Percentiles rank a stretch among this genome's conserved stretches.
Evolutionary conservation across 2,797 vertebrate genomes (phyloP).

Genomic region (Lemur catta): DNA sequence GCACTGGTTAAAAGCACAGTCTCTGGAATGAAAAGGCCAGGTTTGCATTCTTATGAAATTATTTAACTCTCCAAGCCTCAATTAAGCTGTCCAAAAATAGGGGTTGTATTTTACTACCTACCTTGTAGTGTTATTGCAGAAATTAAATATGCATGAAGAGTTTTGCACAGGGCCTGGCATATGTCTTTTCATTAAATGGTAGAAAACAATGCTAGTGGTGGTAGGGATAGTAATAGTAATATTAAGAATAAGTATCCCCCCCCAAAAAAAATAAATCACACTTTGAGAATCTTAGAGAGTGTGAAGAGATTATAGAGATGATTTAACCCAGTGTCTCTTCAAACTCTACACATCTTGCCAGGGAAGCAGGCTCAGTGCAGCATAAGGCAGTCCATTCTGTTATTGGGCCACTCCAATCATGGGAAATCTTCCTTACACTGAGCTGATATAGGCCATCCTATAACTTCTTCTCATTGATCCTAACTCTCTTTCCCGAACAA

Average conservation of each 20-base stretch:
- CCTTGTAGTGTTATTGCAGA: not conserved
- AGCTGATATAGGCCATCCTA: not conserved
- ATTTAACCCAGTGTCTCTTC: not conserved
- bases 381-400: not conserved
- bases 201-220: not conserved
- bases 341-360: not conserved
- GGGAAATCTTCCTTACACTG: not conserved
- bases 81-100: not conserved
- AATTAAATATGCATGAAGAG: not conserved
- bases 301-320: not conserved
- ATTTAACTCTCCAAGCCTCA: constrained; percentile 12
- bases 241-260: not conserved
- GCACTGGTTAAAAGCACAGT: not conserved
- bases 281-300: not conserved
- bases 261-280: not conserved
- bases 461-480: not conserved
- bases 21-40: not conserved
- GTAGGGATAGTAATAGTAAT: not conserved
- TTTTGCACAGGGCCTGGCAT: not conserved
- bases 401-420: not conserved
- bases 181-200: not conserved
- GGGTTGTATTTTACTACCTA: not conserved
- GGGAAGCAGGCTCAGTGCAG: not conserved
- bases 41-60: not conserved
- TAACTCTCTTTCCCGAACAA: not conserved